A percentile compares a stretch with the other conserved stretches of the same genome.
phyloP scores from a whole-genome alignment of 2,888 invertebrate species.

The Acanthosepion pharaonis region DNA sequence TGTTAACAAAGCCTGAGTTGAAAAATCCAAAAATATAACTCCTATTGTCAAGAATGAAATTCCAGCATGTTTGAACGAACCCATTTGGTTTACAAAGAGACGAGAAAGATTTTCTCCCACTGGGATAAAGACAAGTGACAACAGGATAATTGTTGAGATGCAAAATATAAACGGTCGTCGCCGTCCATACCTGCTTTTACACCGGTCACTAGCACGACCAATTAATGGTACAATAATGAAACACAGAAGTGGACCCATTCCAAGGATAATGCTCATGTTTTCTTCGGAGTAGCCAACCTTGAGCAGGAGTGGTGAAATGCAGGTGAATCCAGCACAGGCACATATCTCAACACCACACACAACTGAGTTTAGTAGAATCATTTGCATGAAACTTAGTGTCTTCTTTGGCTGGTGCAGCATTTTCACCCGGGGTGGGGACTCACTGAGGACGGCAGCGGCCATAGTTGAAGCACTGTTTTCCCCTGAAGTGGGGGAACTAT shows the following conservation, averaged over 20 bases:
- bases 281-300: slow-evolving; percentile 75
- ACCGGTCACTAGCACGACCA: slow-evolving; percentile 75
- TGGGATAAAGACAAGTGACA: slow-evolving; percentile 74
- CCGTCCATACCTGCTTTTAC: slow-evolving; percentile 73
- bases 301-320: slow-evolving; percentile 76
- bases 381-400: slow-evolving; percentile 61
- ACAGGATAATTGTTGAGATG: slow-evolving; percentile 71
- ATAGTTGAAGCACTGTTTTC: background rate
- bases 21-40: slow-evolving; percentile 93
- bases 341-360: slow-evolving; percentile 76
- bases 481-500: background rate
- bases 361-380: slow-evolving; percentile 74
- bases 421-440: slow-evolving; percentile 42
- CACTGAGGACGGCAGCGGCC: slow-evolving; percentile 42
- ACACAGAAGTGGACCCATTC: slow-evolving; percentile 75
- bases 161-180: slow-evolving; percentile 76
- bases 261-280: slow-evolving; percentile 75
- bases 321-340: slow-evolving; percentile 76
- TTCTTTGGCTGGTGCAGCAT: slow-evolving; percentile 45
- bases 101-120: slow-evolving; percentile 67
- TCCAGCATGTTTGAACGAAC: slow-evolving; percentile 58
- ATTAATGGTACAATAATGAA: slow-evolving; percentile 75
- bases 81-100: slow-evolving; percentile 58
- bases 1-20: slow-evolving; percentile 96
- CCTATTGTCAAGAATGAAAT: slow-evolving; percentile 79